A percentile compares a stretch with the other conserved stretches of the same genome.
Conservation (phyloP, 2,797 vertebrate species). For the Morelia viridis region DNA sequence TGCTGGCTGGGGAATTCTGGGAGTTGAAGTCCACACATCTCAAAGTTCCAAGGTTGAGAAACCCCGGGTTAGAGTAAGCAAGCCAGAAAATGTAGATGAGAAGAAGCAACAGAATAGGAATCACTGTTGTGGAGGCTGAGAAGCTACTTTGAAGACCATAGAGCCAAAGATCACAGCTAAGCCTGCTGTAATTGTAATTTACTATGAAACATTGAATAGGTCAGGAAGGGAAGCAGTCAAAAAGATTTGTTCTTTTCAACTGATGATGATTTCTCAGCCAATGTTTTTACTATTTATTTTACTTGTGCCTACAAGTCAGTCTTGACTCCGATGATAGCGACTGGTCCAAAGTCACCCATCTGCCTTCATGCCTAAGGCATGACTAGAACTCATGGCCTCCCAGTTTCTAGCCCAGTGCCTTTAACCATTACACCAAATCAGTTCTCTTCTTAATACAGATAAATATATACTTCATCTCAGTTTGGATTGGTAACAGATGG, state of each 20-base stretch:
- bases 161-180: no score
- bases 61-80: neutral
- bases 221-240: neutral
- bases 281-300: neutral
- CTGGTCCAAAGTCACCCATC: neutral
- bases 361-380: neutral
- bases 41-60: no score
- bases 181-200: no score
- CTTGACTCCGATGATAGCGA: neutral
- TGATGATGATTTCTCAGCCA: neutral
- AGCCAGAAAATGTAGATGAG: neutral
- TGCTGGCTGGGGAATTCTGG: no score
- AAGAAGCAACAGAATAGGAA: neutral
- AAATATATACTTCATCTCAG: conserved; percentile 9
- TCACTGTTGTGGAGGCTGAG: neutral
- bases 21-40: no score
- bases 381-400: neutral
- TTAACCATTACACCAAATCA: neutral
- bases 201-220: neutral
- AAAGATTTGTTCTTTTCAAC: neutral
- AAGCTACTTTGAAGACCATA: neutral
- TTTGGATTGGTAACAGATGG: neutral
- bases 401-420: neutral
- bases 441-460: neutral
- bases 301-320: neutral